Conservation (phyloP, 2,113 vertebrate species). For the Salvelinus alpinus region DNA sequence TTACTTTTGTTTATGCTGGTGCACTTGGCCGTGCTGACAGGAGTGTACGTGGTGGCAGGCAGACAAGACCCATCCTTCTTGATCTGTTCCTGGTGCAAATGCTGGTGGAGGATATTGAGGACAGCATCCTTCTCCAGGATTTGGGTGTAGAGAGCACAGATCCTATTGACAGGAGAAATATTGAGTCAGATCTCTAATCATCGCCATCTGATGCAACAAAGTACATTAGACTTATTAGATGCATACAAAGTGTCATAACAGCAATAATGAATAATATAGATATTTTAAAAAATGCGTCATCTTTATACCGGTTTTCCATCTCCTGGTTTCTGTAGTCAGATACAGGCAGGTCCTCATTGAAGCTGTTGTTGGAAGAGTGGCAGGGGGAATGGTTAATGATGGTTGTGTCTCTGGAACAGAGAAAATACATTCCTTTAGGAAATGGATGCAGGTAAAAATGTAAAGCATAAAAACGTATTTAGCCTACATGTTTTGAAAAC, state of each 20-base stretch:
- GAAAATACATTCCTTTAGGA: neutral
- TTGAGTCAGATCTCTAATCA: neutral
- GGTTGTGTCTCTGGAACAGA: conserved; percentile 85
- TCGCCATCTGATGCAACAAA: neutral
- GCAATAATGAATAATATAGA: neutral
- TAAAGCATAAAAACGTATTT: neutral
- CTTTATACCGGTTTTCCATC: conserved; percentile 92
- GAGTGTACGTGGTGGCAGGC: conserved; percentile 86
- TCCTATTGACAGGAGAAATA: conserved; percentile 62
- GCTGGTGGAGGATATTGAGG: conserved; percentile 95
- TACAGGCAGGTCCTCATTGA: conserved; percentile 89
- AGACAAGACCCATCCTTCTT: conserved; percentile 68
- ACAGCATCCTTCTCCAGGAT: conserved; percentile 96
- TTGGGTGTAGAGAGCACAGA: conserved; percentile 91
- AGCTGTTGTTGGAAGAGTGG: conserved; percentile 94
- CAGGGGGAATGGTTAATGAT: conserved; percentile 96
- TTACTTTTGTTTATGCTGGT: conserved; percentile 63
- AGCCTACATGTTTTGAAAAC: too few species aligned
- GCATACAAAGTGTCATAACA: too few species aligned
- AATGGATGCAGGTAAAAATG: neutral
- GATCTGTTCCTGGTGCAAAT: conserved; percentile 84
- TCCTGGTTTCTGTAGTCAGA: conserved; percentile 91
- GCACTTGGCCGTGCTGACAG: conserved; percentile 69
- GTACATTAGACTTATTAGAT: too few species aligned
- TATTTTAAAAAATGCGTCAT: neutral